phyloP scores from a whole-genome alignment of 2,888 invertebrate genomes.

The Baccha elongata region DNA sequence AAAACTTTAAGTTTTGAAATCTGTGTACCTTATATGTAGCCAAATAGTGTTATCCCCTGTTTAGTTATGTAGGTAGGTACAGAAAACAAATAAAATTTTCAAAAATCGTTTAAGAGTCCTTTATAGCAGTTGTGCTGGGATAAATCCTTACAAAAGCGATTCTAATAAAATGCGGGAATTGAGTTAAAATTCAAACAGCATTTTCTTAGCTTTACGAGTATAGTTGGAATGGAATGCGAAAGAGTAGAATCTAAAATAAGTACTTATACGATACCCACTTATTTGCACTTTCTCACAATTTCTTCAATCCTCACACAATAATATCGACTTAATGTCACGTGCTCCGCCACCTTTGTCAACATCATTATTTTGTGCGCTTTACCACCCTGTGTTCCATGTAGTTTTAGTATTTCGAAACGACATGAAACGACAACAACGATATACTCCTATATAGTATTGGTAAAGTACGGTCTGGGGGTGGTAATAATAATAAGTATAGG shows the following conservation, averaged over 20 bases:
- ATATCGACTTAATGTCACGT: conserved; percentile 61
- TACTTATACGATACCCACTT: no score
- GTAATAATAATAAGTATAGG: conserved; percentile 64
- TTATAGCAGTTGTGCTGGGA: no score
- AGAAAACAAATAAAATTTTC: no score
- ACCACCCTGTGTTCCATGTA: conserved; percentile 30
- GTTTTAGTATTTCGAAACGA: conserved; percentile 47
- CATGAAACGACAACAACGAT: conserved; percentile 33
- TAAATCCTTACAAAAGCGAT: neutral
- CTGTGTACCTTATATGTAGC: no score
- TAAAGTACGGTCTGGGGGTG: conserved; percentile 39
- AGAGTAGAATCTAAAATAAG: conserved; percentile 38
- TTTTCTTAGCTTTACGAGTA: neutral
- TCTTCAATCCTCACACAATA: conserved; percentile 29
- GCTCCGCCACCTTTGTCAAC: conserved; percentile 42
- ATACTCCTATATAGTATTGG: conserved; percentile 21
- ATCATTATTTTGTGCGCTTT: conserved; percentile 44
- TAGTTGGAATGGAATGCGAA: conserved; percentile 33
- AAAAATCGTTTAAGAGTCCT: no score
- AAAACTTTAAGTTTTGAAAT: no score
- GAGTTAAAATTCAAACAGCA: conserved; percentile 14
- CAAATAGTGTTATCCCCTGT: no score
- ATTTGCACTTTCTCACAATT: conserved; percentile 38
- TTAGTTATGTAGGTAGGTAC: no score
- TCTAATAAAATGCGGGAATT: conserved; percentile 10